Base-by-base conservation (phyloP, 1,140 invertebrate genomes). In the Triops cancriformis region DNA sequence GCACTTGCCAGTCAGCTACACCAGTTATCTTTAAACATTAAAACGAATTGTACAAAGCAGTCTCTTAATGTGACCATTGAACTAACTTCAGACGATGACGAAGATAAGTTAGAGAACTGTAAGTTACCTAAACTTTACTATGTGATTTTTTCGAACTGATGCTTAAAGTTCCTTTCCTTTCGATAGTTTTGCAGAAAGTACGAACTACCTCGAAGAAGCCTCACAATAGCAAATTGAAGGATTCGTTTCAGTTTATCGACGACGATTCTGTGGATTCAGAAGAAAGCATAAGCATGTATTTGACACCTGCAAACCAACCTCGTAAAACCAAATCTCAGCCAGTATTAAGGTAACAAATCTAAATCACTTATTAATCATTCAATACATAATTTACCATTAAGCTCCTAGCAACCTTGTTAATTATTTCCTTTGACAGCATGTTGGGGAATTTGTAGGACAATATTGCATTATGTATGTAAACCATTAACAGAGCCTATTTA, bases 241-340 rank as follows among this genome's bases (percentile, higher is more conserved):
- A 64, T 23, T 64, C 51, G 9, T 64, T 64, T 64, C 18, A 23
- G 18, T 64, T 64, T 18, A 0, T 64, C 14, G 51, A 64, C 18
- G 51, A 64, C 51, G 23, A 9, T 14, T 64, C 51, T 64, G 5
- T 18, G 7, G 18, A 14, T 64, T 64, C 51, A 64, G 51, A 64
- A 23, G 51, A 64, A 18, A 64, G 51, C 51, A 64, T 64, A 23
- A 64, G 51, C 14, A 64, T 64, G 51, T 64, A 64, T 64, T 64
- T 64, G 14, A 64, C 51, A 18, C 51, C 51, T 23, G 23, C 23
- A 23, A 64, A 64, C 51, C 31, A 37, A 7, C 51, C 51, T 10
- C 51, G 51, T n/a, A 64, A 23, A 64, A 64, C 23, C 51, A 64
- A 64, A 64, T 64, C 51, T n/a, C 51, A 64, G 51, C n/a, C 51